Base-by-base conservation (phyloP, 1,140 invertebrate species). In the Teleopsis dalmanni region DNA sequence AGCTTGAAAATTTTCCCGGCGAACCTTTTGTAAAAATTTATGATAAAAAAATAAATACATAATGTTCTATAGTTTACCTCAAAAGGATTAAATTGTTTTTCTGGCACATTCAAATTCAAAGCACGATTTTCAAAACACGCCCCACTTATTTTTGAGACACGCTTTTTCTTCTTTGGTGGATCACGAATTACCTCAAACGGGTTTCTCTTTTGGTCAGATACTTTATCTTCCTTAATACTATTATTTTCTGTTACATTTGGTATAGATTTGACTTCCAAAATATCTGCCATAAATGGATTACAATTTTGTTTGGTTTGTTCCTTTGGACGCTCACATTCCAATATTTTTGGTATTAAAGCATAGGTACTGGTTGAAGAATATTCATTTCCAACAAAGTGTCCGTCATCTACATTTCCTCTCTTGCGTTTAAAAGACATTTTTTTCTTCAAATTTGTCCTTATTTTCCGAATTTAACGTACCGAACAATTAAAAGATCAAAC, bases 101-200 rank as follows among this genome's bases (percentile, higher is more conserved):
- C 68, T 8, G 67, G 67, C 21, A 65, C 34, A 25, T 70, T 60
- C 1, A 71, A 46, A 56, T 71, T 70, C 3, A 71, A 50, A 13
- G 58, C 68, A 14, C 61, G 61, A 60, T 71, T 71, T 48, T 62
- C 63, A 22, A 71, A 71, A 45, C 68, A 71, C 21, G 58, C 59
- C 8, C 57, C 55, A 3, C 59, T 62, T 3, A 50, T 21, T 22
- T 50, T 45, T 1, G 44, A 3, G 3, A 48, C 38, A 6, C 57
- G 56, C 40, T 70, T 70, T 44, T 68, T 71, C 22, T 68, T 71
- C 46, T 70, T 70, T 0, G 58, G 54, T 1, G 67, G 65, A 35
- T 71, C 66, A 16, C 68, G 62, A 31, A 59, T 44, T 3, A 71
- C 67, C 44, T 71, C 68, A 43, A 56, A 71, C 5, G 67, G 67